These are phyloP conservation scores for Scolopax rusticola DNA, from an alignment of 2,797 vertebrate genomes.

Conservation along the genomic window DNA sequence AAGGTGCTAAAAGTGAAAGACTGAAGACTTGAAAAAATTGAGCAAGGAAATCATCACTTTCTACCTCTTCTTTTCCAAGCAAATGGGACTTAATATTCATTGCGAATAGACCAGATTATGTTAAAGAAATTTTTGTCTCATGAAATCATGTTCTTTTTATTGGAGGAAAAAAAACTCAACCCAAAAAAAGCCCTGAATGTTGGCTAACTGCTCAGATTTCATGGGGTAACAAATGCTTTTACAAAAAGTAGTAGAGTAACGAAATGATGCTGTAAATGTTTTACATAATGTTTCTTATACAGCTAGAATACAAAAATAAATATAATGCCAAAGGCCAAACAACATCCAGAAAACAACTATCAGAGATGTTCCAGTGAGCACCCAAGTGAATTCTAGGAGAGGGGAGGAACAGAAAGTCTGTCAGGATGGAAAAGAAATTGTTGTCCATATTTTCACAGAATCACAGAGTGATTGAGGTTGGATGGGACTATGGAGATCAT, in stretches of 20 bases:
- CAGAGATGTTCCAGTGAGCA: not conserved
- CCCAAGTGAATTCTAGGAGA: not conserved
- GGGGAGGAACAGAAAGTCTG: not conserved
- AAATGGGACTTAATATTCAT: not conserved
- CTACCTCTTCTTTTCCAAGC: not conserved
- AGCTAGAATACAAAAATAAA: not conserved
- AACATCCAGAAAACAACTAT: not conserved
- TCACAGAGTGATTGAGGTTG: not conserved
- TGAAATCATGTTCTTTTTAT: not conserved
- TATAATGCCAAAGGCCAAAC: not conserved
- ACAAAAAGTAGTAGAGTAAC: not conserved
- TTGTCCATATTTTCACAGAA: not conserved
- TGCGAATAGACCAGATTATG: not conserved
- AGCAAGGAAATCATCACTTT: not conserved
- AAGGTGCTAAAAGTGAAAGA: not conserved
- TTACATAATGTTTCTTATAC: not conserved
- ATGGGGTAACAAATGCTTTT: not conserved
- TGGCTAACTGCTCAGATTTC: not conserved
- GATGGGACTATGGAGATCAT: not conserved
- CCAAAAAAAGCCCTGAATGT: not conserved
- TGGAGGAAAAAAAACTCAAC: not conserved
- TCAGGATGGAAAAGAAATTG: not conserved
- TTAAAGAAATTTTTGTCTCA: not conserved
- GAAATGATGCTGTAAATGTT: not conserved
- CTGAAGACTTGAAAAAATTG: not conserved